Conservation (phyloP, 2,797 vertebrate genomes). For the Helarctos malayanus region DNA sequence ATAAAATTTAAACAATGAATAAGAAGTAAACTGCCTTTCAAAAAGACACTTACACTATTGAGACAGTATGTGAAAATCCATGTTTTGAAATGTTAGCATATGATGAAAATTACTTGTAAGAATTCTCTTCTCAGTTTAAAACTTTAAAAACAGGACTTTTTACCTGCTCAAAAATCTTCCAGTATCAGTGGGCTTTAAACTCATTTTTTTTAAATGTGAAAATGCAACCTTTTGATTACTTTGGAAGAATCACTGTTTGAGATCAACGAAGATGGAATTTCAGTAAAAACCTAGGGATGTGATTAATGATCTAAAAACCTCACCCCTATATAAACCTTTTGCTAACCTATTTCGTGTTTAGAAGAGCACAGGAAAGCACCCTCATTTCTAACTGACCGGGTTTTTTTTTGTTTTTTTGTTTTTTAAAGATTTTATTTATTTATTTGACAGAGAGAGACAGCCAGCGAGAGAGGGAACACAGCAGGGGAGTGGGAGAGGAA, state of each 20-base stretch:
- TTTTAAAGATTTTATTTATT: too few relatives aligned
- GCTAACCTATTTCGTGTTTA: conserved; percentile 1
- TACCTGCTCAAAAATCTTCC: conserved; percentile 3
- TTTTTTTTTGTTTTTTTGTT: too few relatives aligned
- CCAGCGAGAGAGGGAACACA: too few relatives aligned
- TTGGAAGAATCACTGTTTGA: conserved; percentile 23
- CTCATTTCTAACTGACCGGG: not conserved
- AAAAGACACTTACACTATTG: not conserved
- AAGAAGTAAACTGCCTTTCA: conserved; percentile 51
- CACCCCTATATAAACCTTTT: not conserved
- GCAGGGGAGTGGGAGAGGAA: too few relatives aligned
- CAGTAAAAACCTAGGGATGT: conserved; percentile 22
- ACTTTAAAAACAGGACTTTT: conserved; percentile 1
- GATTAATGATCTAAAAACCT: conserved; percentile 17
- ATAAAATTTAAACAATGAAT: conserved; percentile 53
- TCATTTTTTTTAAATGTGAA: not conserved
- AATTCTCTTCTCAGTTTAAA: conserved; percentile 48
- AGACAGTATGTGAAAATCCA: not conserved
- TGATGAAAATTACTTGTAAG: not conserved
- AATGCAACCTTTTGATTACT: conserved; percentile 44
- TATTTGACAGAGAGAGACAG: too few relatives aligned
- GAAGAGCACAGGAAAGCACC: not conserved
- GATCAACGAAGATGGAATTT: not conserved
- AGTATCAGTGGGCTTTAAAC: not conserved
- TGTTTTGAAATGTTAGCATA: conserved; percentile 28